Base-by-base conservation (phyloP, 2,888 invertebrate genomes). In the Tolmerus cingulatus region DNA sequence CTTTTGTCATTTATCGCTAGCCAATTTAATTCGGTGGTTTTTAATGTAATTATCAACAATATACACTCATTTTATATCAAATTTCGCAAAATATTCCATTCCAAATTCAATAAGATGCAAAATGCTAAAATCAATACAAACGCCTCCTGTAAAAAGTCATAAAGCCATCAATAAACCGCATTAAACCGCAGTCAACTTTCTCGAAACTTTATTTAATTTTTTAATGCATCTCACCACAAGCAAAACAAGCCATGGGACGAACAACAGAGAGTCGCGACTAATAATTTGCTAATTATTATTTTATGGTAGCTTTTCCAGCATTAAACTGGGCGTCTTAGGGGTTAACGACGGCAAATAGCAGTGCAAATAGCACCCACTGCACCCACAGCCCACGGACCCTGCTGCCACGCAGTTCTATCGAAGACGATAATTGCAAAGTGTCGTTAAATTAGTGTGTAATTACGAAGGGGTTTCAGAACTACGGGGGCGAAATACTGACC, bases 361-460 rank as follows among this genome's bases (percentile, higher is more conserved):
- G 66, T 66, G 27, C 66, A 27, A 27, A 66, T 14, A 27, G 66
- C 66, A 19, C 27, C 19, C 66, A 5, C 66, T 66, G 66, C 66
- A 66, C 66, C 66, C 66, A 66, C 19, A 27, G 19, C 9, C 16
- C 43, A 46, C 43, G 16, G 14, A 27, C 12, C 66, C 27, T 46
- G 66, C 2, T 4, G 9, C 57, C 19, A 23, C 23, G 23, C 27
- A 19, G 27, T 12, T 23, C 2, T 5, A 9, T 19, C 12, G 12
- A 66, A 66, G 55, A 34, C 74, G 34, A 74, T 87, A 87, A 87
- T 87, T 79, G 81, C 82, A 74, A 87, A 51, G 76, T 46, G 82
- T 87, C 87, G 74, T 87, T 82, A 74, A 87, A 87, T 87, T 81
- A 82, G 40, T 19, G 81, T 87, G 7, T 74, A 87, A 82, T 82